Conservation (phyloP, 2,113 vertebrate species). For the Ictidomys tridecemlineatus region DNA sequence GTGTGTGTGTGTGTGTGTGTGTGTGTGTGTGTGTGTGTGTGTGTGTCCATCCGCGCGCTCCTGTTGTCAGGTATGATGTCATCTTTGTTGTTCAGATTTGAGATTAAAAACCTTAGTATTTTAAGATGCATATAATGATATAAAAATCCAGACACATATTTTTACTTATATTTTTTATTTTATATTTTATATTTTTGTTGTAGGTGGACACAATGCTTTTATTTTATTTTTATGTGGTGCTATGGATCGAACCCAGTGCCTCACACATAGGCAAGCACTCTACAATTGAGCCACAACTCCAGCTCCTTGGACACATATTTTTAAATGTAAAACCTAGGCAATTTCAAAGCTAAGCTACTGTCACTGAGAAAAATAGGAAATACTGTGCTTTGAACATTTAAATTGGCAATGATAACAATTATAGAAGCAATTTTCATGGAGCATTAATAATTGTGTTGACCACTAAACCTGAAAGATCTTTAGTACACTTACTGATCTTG, state of each 20-base stretch:
- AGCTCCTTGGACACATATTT: too few relatives aligned
- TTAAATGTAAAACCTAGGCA: neutral
- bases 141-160: neutral
- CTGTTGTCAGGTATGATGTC: neutral
- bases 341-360: neutral
- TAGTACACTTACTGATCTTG: neutral
- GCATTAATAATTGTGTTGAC: neutral
- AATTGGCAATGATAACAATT: conserved; percentile 18
- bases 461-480: neutral
- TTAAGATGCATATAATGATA: conserved; percentile 8
- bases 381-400: conserved; percentile 18
- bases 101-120: neutral
- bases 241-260: too few relatives aligned
- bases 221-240: too few relatives aligned
- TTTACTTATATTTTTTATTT: neutral
- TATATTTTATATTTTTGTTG: too few relatives aligned
- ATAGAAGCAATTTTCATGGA: neutral
- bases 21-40: neutral
- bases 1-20: neutral
- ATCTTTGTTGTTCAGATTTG: neutral
- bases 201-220: too few relatives aligned
- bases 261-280: too few relatives aligned
- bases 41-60: neutral
- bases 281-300: too few relatives aligned
- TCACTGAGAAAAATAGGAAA: neutral